Evolutionary conservation across 2,113 vertebrate genomes (phyloP).

Genomic region (Channa argus): DNA sequence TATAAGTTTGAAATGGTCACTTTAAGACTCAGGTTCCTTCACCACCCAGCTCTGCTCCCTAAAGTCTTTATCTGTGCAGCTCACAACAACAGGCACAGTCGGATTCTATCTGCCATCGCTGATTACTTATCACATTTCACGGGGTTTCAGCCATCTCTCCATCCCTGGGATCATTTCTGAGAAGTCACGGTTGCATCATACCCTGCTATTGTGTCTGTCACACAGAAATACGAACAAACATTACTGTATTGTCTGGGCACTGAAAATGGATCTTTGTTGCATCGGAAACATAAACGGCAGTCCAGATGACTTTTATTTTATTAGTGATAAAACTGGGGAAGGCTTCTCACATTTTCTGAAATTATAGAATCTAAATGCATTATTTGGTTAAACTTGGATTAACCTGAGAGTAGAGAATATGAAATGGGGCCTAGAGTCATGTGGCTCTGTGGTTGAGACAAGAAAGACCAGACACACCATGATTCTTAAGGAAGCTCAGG

Average conservation of each 20-base stretch:
- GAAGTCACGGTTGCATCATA: slow-evolving; percentile 4
- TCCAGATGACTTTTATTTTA: not conserved
- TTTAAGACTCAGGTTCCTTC: not conserved
- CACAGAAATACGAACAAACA: not conserved
- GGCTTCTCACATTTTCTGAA: too few relatives aligned
- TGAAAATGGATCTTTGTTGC: slow-evolving; percentile 17
- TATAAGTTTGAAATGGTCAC: slow-evolving; percentile 2
- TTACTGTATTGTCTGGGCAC: not conserved
- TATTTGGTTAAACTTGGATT: not conserved
- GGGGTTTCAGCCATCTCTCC: slow-evolving; percentile 20
- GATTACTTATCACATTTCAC: slow-evolving; percentile 22
- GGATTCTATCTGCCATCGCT: slow-evolving; percentile 16
- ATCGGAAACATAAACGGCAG: slow-evolving; percentile 9
- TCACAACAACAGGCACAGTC: slow-evolving; percentile 13
- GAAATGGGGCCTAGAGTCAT: not conserved
- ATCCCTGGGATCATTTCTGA: slow-evolving; percentile 34
- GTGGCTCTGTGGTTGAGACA: not conserved
- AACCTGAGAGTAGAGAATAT: slow-evolving; percentile 9
- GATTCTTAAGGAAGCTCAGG: slow-evolving; percentile 5
- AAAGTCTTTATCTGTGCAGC: slow-evolving; percentile 13
- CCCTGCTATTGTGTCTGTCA: slow-evolving; percentile 34
- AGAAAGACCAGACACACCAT: not conserved
- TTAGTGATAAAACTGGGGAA: not conserved
- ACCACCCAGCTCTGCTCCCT: not conserved
- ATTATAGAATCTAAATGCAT: not conserved